Percentiles rank a stretch among this genome's conserved stretches.
phyloP scores from a whole-genome alignment of 2,113 vertebrate species.

The Lophochroa leadbeateri region DNA sequence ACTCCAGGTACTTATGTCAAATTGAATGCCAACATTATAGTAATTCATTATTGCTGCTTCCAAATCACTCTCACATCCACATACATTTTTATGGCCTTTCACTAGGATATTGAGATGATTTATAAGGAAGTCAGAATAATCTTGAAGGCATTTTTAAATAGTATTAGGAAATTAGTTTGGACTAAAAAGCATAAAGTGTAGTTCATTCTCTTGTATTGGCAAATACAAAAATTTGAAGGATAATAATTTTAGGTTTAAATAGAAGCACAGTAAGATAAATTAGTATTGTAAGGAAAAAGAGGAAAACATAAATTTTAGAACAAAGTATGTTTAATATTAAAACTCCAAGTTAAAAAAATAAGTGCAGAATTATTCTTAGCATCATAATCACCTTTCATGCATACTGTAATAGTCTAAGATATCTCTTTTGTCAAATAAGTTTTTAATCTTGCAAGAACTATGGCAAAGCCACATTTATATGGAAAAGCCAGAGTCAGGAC shows the following conservation, averaged over 20 bases:
- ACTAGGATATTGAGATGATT: background rate
- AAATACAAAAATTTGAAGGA: background rate
- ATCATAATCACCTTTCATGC: background rate
- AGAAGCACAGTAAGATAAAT: background rate
- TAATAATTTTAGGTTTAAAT: background rate
- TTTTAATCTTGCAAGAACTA: background rate
- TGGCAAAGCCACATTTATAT: background rate
- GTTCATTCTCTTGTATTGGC: background rate
- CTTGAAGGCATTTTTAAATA: background rate
- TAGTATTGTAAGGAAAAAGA: background rate
- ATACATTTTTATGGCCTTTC: background rate
- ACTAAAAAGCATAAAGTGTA: background rate
- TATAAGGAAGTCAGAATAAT: background rate
- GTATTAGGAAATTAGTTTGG: background rate
- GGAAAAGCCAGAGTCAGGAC: background rate
- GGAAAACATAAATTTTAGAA: background rate
- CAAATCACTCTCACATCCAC: background rate
- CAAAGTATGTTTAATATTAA: background rate
- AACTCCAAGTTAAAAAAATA: background rate
- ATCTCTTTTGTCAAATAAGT: background rate
- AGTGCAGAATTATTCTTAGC: background rate
- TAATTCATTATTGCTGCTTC: background rate
- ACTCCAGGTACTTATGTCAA: background rate
- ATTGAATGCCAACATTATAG: background rate
- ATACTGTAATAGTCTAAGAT: background rate